These are phyloP conservation scores for Parelbella ahira DNA, from an alignment of 2,888 invertebrate genomes.

Conservation along the genomic window DNA sequence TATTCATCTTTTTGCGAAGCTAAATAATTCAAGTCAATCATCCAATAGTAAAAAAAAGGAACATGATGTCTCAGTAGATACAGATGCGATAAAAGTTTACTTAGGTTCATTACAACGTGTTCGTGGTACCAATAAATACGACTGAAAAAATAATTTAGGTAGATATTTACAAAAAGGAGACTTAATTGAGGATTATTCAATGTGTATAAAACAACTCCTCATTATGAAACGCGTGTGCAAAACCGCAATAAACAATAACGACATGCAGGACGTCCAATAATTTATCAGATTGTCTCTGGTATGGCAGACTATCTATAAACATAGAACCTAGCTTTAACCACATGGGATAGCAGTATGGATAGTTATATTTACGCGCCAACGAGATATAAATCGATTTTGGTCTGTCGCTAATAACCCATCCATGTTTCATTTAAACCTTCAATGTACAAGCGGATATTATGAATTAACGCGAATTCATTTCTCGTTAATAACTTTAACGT, in stretches of 20 bases:
- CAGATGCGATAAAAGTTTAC: no score
- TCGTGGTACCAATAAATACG: no score
- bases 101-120: no score
- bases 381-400: background rate
- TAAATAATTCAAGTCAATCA: conserved; percentile 9
- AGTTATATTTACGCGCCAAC: background rate
- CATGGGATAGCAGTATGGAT: background rate
- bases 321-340: background rate
- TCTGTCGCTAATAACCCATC: no score
- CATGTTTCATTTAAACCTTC: no score
- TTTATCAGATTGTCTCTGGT: conserved; percentile 8
- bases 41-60: conserved; percentile 2
- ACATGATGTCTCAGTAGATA: background rate
- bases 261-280: background rate
- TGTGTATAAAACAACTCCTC: no score
- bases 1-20: conserved; percentile 5
- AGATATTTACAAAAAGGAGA: no score
- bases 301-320: conserved; percentile 1
- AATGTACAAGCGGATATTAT: no score
- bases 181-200: no score
- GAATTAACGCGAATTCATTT: no score
- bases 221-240: background rate
- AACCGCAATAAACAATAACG: conserved; percentile 9
- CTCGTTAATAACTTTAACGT: no score
- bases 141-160: no score